phyloP scores from a whole-genome alignment of 1,140 invertebrate species.

The Drosophila varians region DNA sequence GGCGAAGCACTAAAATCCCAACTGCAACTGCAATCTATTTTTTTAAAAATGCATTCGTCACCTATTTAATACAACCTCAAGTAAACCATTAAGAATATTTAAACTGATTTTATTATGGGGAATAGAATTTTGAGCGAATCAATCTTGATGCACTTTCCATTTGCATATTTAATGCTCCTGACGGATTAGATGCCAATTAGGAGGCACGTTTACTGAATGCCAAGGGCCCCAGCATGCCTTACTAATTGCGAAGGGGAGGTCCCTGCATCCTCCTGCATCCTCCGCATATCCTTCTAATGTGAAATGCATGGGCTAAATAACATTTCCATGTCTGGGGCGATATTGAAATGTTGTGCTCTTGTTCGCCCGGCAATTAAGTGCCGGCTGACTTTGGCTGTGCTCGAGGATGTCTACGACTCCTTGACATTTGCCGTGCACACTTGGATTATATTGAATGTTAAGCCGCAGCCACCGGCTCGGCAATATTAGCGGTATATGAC shows the following conservation, averaged over 20 bases:
- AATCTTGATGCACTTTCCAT: slow-evolving; percentile 22
- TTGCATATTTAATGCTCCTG: slow-evolving; percentile 29
- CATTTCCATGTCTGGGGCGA: slow-evolving; percentile 46
- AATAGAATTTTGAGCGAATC: not conserved
- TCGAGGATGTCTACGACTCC: not conserved
- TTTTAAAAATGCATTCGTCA: not conserved
- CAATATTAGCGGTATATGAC: slow-evolving; percentile 73
- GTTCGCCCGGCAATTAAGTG: slow-evolving; percentile 71
- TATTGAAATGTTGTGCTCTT: slow-evolving; percentile 63
- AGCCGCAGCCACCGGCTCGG: slow-evolving; percentile 54
- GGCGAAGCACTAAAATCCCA: no score
- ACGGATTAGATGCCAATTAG: slow-evolving; percentile 43
- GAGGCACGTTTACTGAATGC: slow-evolving; percentile 19
- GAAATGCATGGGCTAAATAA: slow-evolving; percentile 58
- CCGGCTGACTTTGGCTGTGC: slow-evolving; percentile 61
- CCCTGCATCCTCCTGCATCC: not conserved
- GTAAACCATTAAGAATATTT: slow-evolving; percentile 1
- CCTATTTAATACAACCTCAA: not conserved
- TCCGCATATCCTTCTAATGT: slow-evolving; percentile 7
- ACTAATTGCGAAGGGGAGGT: slow-evolving; percentile 26
- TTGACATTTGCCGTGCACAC: not conserved
- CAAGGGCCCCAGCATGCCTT: slow-evolving; percentile 4
- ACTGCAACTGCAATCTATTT: not conserved
- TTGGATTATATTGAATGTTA: slow-evolving; percentile 36
- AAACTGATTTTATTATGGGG: not conserved